A percentile compares a stretch with the other conserved stretches of the same genome.
Evolutionary conservation across 2,888 invertebrate species (phyloP).

Genomic region (Pheosia gnoma): DNA sequence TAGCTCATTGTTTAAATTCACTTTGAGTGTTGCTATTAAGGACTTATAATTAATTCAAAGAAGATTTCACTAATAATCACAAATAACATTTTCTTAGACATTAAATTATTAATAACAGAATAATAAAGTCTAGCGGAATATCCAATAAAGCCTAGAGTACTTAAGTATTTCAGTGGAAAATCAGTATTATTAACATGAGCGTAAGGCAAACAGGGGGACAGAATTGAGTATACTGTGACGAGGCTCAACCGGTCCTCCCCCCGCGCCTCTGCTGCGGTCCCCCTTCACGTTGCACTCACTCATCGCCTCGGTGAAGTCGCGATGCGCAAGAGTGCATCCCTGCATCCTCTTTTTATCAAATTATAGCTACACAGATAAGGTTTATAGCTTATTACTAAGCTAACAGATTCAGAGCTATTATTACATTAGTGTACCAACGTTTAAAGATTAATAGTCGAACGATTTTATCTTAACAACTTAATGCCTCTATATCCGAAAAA

Average conservation of each 20-base stretch:
- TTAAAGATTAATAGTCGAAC: not conserved
- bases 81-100: not conserved
- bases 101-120: not conserved
- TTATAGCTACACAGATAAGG: conserved; percentile 40
- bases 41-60: not conserved
- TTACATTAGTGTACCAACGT: not conserved
- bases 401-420: not conserved
- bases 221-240: conserved; percentile 56
- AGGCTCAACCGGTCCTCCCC: conserved; percentile 61
- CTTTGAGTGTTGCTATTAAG: too few relatives aligned
- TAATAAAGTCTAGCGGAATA: not conserved
- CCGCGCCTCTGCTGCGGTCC: conserved; percentile 21
- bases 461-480: not conserved
- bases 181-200: conserved; percentile 41
- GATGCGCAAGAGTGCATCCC: conserved; percentile 63
- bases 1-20: too few relatives aligned
- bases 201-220: conserved; percentile 73
- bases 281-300: conserved; percentile 29
- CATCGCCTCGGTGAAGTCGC: conserved; percentile 35
- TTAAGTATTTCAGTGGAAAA: conserved; percentile 31
- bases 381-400: not conserved
- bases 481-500: not conserved
- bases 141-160: not conserved
- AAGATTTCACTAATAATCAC: not conserved
- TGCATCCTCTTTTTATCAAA: conserved; percentile 55